A percentile compares a stretch with the other conserved stretches of the same genome.
Evolutionary conservation across 23 tunicate species (phyloP).

Genomic region (Phallusia fumigata): DNA sequence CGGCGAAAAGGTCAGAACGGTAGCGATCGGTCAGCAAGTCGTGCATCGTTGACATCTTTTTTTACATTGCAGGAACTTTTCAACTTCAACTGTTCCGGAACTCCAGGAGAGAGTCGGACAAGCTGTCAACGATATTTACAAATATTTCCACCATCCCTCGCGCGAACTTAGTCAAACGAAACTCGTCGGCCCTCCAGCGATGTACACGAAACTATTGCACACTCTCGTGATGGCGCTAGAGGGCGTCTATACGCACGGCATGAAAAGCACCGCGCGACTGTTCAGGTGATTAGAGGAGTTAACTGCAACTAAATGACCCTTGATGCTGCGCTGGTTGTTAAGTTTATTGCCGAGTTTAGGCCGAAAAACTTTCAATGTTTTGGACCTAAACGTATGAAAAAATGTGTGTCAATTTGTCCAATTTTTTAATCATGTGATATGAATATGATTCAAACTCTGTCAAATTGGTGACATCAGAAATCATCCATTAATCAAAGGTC

Average conservation of each 20-base stretch:
- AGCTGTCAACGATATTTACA: conserved; percentile 72
- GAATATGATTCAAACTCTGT: too few relatives aligned
- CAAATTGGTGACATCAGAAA: too few relatives aligned
- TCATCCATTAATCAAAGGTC: too few relatives aligned
- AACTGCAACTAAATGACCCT: too few relatives aligned
- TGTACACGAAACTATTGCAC: conserved; percentile 45
- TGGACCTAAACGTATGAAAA: too few relatives aligned
- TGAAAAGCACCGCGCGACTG: conserved; percentile 38
- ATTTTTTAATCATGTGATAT: too few relatives aligned
- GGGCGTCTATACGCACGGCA: conserved; percentile 61
- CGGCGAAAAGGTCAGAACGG: neutral
- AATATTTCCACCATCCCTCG: conserved; percentile 48
- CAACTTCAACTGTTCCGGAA: conserved; percentile 14
- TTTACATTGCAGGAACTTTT: neutral
- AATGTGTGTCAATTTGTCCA: too few relatives aligned
- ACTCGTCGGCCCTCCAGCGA: conserved; percentile 45
- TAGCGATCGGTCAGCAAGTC: neutral
- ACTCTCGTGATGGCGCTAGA: conserved; percentile 58
- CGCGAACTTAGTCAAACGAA: conserved; percentile 27
- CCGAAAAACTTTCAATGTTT: too few relatives aligned
- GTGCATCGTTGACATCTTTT: neutral
- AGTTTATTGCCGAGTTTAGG: too few relatives aligned
- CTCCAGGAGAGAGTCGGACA: conserved; percentile 74
- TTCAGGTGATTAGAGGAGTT: conserved; percentile 28
- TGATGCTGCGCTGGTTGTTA: too few relatives aligned